phyloP scores from a whole-genome alignment of 2,888 invertebrate genomes.

The Ligdia adustata region DNA sequence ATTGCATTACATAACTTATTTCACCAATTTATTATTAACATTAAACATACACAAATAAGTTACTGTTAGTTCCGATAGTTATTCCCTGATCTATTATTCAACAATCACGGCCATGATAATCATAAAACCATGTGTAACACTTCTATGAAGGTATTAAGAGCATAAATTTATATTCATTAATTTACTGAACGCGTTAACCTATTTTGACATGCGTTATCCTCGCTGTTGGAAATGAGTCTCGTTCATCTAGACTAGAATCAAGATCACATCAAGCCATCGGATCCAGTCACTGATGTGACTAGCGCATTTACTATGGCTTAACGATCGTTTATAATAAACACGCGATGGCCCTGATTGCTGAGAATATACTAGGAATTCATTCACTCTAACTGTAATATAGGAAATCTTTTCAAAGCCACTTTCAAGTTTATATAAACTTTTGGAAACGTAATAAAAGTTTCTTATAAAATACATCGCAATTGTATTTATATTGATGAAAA shows the following conservation, averaged over 20 bases:
- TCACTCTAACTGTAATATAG: constrained; percentile 33
- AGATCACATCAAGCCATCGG: constrained; percentile 38
- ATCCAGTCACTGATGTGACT: constrained; percentile 28
- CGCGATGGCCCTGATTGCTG: constrained; percentile 43
- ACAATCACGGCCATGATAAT: constrained; percentile 5
- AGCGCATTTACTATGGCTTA: constrained; percentile 50
- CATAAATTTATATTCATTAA: constrained; percentile 15
- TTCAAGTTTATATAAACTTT: constrained; percentile 22
- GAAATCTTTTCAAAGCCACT: constrained; percentile 35
- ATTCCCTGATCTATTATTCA: background rate
- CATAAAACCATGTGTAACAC: too few relatives aligned
- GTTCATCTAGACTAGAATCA: constrained; percentile 35
- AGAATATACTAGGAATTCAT: constrained; percentile 37
- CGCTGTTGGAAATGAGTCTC: constrained; percentile 3
- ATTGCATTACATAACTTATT: too few relatives aligned
- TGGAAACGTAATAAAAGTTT: constrained; percentile 7
- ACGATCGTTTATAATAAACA: constrained; percentile 52
- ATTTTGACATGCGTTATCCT: constrained; percentile 4
- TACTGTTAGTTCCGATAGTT: too few relatives aligned
- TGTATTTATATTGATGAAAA: too few relatives aligned
- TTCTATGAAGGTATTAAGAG: background rate
- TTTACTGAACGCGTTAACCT: constrained; percentile 11
- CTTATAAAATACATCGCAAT: background rate
- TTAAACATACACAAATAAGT: too few relatives aligned
- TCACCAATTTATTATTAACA: too few relatives aligned